Conservation (phyloP, 1,140 invertebrate species). For the Chironomus striatipennis region DNA sequence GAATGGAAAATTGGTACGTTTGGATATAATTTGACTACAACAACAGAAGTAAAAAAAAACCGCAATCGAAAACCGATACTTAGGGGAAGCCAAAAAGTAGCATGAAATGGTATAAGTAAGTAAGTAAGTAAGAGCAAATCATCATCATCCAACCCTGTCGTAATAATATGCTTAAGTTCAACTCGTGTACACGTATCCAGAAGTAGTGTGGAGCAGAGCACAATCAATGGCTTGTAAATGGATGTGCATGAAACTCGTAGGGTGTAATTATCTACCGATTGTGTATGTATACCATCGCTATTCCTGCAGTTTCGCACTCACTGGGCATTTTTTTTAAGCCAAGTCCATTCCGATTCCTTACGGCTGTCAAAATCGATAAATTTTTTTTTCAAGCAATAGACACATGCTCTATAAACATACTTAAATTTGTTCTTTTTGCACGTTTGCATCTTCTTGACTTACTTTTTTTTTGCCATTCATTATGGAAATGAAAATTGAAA, state of each 20-base stretch:
- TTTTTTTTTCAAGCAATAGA: no score
- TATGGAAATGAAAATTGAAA: no score
- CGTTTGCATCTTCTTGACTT: no score
- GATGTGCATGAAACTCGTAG: background rate
- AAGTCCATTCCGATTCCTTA: no score
- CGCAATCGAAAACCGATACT: slow-evolving; percentile 5
- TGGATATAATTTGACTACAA: slow-evolving; percentile 15
- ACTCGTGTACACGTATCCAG: slow-evolving; percentile 6
- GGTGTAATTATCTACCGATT: background rate
- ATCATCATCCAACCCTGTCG: background rate
- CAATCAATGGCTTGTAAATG: slow-evolving; percentile 8
- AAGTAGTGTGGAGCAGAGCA: background rate
- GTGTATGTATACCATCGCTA: background rate
- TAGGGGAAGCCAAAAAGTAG: background rate
- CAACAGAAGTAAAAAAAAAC: background rate
- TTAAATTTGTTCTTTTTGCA: no score
- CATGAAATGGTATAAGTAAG: background rate
- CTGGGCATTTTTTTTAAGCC: background rate
- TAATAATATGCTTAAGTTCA: slow-evolving; percentile 9
- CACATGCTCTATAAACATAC: no score
- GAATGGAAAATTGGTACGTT: slow-evolving; percentile 12
- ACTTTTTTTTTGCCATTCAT: no score
- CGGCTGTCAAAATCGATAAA: no score
- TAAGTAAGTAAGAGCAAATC: no score
- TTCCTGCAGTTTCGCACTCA: background rate